These are phyloP conservation scores for Ispidina lecontei DNA, from an alignment of 2,797 vertebrate species.

Conservation along the genomic window DNA sequence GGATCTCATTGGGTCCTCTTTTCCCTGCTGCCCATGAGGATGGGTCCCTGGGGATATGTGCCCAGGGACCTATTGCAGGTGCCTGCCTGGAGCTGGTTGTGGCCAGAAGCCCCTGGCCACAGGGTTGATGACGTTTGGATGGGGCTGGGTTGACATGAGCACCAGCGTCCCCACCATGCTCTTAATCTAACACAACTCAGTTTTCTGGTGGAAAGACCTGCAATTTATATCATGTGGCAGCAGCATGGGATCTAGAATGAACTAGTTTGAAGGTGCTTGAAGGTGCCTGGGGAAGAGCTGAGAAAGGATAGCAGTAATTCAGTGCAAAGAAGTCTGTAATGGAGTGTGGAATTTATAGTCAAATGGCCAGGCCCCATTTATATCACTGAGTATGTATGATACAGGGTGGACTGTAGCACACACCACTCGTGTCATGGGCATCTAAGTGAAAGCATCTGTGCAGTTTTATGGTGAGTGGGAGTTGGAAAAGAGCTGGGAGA, in stretches of 20 bases:
- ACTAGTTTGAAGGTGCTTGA: not conserved
- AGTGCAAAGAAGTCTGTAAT: not conserved
- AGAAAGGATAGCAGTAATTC: not conserved
- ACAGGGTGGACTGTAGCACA: rapidly evolving
- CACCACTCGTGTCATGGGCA: not conserved
- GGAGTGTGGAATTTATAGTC: not conserved
- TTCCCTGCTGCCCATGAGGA: rapidly evolving
- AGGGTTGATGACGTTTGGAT: not conserved
- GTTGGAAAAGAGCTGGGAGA: not conserved
- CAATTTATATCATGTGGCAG: not conserved
- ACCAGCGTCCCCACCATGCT: rapidly evolving
- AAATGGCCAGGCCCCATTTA: not conserved
- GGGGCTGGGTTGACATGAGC: not conserved
- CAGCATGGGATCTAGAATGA: not conserved
- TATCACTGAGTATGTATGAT: not conserved
- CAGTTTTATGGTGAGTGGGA: not conserved
- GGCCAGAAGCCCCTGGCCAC: not conserved
- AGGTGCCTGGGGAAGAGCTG: not conserved
- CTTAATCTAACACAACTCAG: not conserved
- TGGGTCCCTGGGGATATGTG: not conserved
- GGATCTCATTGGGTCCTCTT: not conserved
- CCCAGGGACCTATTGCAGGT: not conserved
- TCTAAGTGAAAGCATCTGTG: not conserved
- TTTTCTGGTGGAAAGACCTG: not conserved
- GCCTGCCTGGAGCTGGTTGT: not conserved